Conservation (phyloP, 2,888 invertebrate species). For the Dendrolimus houi region DNA sequence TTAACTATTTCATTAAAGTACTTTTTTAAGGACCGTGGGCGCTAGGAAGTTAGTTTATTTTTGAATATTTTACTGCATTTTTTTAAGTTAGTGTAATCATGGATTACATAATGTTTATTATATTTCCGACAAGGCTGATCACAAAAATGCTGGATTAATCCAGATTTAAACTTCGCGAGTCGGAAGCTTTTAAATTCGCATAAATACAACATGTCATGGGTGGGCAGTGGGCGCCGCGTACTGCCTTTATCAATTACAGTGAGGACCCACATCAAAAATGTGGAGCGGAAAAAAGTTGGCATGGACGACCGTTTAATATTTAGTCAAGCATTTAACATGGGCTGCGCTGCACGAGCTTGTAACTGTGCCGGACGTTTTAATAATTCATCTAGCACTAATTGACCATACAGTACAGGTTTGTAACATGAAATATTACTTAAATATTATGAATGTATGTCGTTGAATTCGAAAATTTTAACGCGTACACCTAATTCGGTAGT, state of each 20-base stretch:
- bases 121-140: constrained; percentile 42
- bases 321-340: constrained; percentile 23
- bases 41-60: no score
- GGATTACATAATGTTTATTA: constrained; percentile 41
- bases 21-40: no score
- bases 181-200: constrained; percentile 67
- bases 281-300: constrained; percentile 36
- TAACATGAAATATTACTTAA: background rate
- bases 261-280: constrained; percentile 46
- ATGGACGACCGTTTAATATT: constrained; percentile 46
- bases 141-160: constrained; percentile 57
- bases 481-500: no score
- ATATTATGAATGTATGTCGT: constrained; percentile 1
- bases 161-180: constrained; percentile 54
- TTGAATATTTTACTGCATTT: no score
- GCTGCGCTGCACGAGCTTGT: background rate
- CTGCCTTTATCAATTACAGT: constrained; percentile 69
- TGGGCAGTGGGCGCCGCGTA: constrained; percentile 34
- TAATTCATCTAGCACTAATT: background rate
- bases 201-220: constrained; percentile 68
- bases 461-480: no score
- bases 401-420: background rate
- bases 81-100: no score
- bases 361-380: background rate
- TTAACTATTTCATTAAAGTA: no score